A percentile compares a stretch with the other conserved stretches of the same genome.
phyloP scores from a whole-genome alignment of 2,888 invertebrate genomes.

The Heliconius sara region DNA sequence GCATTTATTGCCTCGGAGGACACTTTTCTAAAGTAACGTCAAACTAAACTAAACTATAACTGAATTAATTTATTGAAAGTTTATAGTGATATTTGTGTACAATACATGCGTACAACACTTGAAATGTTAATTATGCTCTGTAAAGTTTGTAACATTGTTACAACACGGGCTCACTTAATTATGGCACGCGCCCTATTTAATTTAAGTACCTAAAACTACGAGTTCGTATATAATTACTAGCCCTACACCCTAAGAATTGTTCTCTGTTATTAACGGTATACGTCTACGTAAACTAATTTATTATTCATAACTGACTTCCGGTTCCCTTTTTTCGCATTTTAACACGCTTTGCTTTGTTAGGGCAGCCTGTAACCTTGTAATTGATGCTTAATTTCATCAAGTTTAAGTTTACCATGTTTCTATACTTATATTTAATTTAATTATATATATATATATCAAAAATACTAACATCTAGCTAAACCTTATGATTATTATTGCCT shows the following conservation, averaged over 20 bases:
- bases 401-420: no score
- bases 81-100: neutral
- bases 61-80: neutral
- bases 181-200: slow-evolving; percentile 18
- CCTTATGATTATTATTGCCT: no score
- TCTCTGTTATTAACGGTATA: neutral
- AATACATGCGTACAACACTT: neutral
- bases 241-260: slow-evolving; percentile 1
- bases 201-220: slow-evolving; percentile 18
- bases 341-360: neutral
- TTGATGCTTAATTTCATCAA: neutral
- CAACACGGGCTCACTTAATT: slow-evolving; percentile 21
- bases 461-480: no score
- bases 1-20: neutral
- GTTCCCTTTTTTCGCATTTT: neutral
- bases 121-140: slow-evolving; percentile 12
- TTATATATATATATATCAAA: no score
- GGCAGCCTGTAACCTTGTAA: neutral
- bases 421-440: no score
- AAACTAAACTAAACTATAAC: neutral
- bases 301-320: neutral
- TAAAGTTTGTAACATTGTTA: slow-evolving; percentile 22
- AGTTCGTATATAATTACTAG: slow-evolving; percentile 4
- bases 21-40: neutral
- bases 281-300: neutral